Evolutionary conservation across 2,888 invertebrate species (phyloP), one percentile per base, ranked within the genome.

Genomic region (Parnassius glacialis): DNA sequence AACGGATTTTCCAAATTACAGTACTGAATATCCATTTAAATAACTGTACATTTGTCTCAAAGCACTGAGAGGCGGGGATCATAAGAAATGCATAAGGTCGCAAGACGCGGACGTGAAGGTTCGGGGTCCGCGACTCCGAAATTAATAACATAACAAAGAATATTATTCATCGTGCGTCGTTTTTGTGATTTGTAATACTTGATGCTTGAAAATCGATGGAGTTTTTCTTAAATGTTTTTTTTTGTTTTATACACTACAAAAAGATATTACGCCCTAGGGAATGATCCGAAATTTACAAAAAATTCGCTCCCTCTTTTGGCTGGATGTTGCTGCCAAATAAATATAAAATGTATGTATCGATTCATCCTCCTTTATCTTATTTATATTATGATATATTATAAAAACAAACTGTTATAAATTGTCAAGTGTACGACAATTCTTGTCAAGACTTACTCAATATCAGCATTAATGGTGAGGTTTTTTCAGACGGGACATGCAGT

Each of bases 11-110:
- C 80, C 79, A 81, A 83, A 80, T 78, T 83, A 81, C 80, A 79
- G 80, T 82, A 80, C 84, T 84, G 81, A 87, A 88, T 87, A 87
- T 87, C 83, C 72, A 87, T 87, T 82, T 82, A 83, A 85, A 85
- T 83, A 80, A 83, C 84, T 78, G 80, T 78, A 85, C 85, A 84
- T 87, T 87, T 85, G 83, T 84, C 82, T 83, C 79, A 84, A 85
- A 85, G 85, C 83, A 80, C 84, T 83, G 76, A 64, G 76, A 80
- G 77, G 69, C 67, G 69, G 71, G 69, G 69, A 73, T 86, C 83
- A 87, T 88, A 86, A 86, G 78, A 78, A 84, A 87, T 87, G 85
- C 83, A 87, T 84, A 79, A 78, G 82, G 82, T 83, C 82, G 74
- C 78, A 63, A 68, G 70, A 67, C 69, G 70, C 68, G 73, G 73